Base-by-base conservation (phyloP, 2,888 invertebrate species). In the Lydus trimaculatus region DNA sequence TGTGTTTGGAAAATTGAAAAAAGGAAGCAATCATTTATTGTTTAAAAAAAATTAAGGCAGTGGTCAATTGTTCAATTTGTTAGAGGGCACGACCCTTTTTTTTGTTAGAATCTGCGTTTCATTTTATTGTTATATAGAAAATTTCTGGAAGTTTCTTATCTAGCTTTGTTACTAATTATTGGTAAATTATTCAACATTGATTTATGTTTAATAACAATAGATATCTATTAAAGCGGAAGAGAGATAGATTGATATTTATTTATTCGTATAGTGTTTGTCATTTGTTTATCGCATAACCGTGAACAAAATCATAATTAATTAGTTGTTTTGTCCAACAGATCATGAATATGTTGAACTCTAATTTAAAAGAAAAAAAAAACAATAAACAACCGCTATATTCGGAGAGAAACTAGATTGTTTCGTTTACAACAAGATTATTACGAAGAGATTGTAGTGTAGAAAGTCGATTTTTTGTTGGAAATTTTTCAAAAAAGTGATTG, bases 1-100 rank as follows among this genome's bases (percentile, higher is more conserved):
- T 5, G 39, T 33, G 39, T 43, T 43, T 43, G 79, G 25, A 84
- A 82, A 65, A 28, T 28, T 28, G 71, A 75, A 65, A 73, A 64
- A 69, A 65, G 48, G 33, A 64, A 62, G n/a, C 23, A 39, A 66
- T 62, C 39, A 23, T 58, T 66, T 52, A 31, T 33, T 17, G 20
- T 4, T 39, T 13, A 33, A 59, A 31, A 56, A 33, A 23, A 17
- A 58, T 67, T 23, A 63, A 52, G 52, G 23, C 1, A 20, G 48
- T 52, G 13, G 5, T 15, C 52, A 23, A 52, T 52, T 52, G 52
- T 52, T 52, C 2, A 13, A 23, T 23, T 52, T 52, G 23, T 52
- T 0, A 11, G 23, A 52, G 23, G 52, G 25, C 7, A 48, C 7
- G 20, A 20, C 8, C 20, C 17, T 8, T 8, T 52, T 48, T 36